phyloP scores from a whole-genome alignment of 2,888 invertebrate species.

The Synergus laeviventris region DNA sequence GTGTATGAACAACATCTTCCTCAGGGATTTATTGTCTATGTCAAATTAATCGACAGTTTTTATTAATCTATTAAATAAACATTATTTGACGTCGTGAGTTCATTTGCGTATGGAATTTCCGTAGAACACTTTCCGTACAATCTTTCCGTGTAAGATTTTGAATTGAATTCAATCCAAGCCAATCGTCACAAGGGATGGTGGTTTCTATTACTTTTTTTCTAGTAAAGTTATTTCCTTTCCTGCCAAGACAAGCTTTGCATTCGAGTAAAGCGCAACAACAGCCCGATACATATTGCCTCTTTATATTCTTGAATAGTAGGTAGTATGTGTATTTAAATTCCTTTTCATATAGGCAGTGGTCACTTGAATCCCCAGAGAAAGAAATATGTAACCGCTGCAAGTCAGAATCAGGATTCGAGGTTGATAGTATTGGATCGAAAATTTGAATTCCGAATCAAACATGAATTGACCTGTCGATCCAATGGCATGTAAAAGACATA shows the following conservation, averaged over 20 bases:
- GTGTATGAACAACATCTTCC: no score
- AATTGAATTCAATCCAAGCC: neutral
- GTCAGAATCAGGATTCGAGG: slow-evolving; percentile 18
- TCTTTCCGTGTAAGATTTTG: neutral
- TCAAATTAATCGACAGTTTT: no score
- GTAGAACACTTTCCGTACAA: no score
- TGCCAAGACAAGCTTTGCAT: neutral
- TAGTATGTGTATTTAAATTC: slow-evolving; percentile 4
- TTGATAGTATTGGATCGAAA: slow-evolving; percentile 47
- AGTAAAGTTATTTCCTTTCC: neutral
- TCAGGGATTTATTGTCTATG: no score
- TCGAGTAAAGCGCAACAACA: neutral
- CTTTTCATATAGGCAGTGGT: slow-evolving; percentile 22
- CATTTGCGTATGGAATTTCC: no score
- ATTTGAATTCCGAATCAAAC: slow-evolving; percentile 54
- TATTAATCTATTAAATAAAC: no score
- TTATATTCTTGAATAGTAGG: neutral
- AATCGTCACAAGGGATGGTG: neutral
- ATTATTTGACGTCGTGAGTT: no score
- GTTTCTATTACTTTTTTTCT: neutral
- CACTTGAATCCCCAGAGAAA: slow-evolving; percentile 20
- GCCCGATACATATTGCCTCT: neutral
- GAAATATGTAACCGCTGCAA: slow-evolving; percentile 13
- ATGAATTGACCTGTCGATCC: slow-evolving; percentile 64
- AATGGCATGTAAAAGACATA: slow-evolving; percentile 50